Evolutionary conservation across 1,140 invertebrate genomes (phyloP).

Genomic region (Lethrus apterus): DNA sequence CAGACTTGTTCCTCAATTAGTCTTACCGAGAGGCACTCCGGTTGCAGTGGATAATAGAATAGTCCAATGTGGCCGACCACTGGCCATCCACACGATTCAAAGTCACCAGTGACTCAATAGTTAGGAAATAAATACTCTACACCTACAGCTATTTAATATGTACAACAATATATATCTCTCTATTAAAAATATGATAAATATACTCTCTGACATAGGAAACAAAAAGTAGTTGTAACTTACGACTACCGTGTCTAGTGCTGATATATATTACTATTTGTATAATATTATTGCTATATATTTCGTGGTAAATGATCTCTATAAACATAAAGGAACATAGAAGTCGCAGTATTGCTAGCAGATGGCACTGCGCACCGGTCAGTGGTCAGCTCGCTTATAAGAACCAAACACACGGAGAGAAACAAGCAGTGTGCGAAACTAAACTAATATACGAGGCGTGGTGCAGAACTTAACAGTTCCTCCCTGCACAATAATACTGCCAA

Average conservation of each 20-base stretch:
- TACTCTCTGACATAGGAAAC: conserved; percentile 42
- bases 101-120: not conserved
- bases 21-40: conserved; percentile 28
- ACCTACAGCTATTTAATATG: conserved; percentile 19
- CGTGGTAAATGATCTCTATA: conserved; percentile 3
- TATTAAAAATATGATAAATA: conserved; percentile 44
- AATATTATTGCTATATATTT: conserved; percentile 16
- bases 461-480: conserved; percentile 17
- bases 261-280: conserved; percentile 21
- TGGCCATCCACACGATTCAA: not conserved
- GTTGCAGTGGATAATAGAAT: conserved; percentile 16
- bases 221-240: conserved; percentile 36
- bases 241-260: conserved; percentile 33
- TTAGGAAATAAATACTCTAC: too few species aligned
- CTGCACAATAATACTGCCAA: conserved; percentile 35
- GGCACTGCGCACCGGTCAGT: conserved; percentile 24
- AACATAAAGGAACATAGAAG: conserved; percentile 18
- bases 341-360: conserved; percentile 19
- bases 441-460: not conserved
- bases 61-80: conserved; percentile 7
- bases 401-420: not conserved
- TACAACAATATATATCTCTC: conserved; percentile 38
- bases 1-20: conserved; percentile 20
- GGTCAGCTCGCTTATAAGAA: conserved; percentile 18
- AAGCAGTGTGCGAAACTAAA: not conserved